Evolutionary conservation across 2,888 invertebrate species (phyloP).

Genomic region (Amiota mariae): DNA sequence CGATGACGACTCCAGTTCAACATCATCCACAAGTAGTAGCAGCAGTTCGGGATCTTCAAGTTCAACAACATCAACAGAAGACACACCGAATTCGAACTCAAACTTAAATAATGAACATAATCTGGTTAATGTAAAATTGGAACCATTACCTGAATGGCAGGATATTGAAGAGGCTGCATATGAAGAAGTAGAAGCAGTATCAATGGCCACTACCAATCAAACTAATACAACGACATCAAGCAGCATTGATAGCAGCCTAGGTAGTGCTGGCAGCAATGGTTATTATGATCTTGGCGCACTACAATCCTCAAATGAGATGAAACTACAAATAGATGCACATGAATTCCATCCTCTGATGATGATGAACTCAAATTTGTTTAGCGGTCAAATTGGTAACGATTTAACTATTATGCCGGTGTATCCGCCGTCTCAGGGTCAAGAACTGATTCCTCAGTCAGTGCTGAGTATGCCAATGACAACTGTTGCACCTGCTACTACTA

Average conservation of each 20-base stretch:
- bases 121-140: neutral
- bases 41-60: slow-evolving; percentile 37
- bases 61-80: slow-evolving; percentile 34
- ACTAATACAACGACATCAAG: slow-evolving; percentile 34
- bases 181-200: slow-evolving; percentile 45
- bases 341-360: slow-evolving; percentile 69
- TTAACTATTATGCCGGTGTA: slow-evolving; percentile 26
- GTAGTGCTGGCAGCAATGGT: slow-evolving; percentile 25
- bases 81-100: slow-evolving; percentile 38
- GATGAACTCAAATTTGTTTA: slow-evolving; percentile 46
- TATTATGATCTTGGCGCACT: too few relatives aligned
- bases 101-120: slow-evolving; percentile 41
- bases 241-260: slow-evolving; percentile 45
- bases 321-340: slow-evolving; percentile 57
- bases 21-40: neutral
- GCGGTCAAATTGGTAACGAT: neutral
- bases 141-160: neutral
- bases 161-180: slow-evolving; percentile 43
- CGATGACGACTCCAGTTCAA: slow-evolving; percentile 31
- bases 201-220: slow-evolving; percentile 19
- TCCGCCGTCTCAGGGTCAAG: neutral
- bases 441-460: neutral
- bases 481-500: neutral
- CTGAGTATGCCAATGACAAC: neutral
- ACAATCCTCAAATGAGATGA: slow-evolving; percentile 50